These are phyloP conservation scores for Epizoanthus illoricatus DNA, from an alignment of 92 coral and sea anemone species.

Conservation along the genomic window DNA sequence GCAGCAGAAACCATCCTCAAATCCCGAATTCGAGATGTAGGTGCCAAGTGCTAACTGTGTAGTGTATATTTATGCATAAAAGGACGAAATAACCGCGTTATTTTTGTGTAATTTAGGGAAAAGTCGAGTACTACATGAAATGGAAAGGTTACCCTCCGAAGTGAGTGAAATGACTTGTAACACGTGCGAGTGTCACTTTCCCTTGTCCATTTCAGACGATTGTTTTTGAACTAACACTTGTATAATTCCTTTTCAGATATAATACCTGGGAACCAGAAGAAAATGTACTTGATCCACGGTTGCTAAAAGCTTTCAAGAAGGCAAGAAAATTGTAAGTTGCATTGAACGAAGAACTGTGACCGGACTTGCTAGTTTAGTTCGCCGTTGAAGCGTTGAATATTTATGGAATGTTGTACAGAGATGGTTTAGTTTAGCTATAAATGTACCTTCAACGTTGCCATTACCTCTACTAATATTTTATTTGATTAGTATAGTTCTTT, in stretches of 20 bases:
- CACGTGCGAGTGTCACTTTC: constrained; percentile 25
- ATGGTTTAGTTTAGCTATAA: constrained; percentile 24
- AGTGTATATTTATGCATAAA: constrained; percentile 4
- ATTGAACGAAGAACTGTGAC: neutral
- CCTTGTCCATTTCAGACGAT: constrained; percentile 17
- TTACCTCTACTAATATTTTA: neutral
- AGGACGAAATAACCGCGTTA: constrained; percentile 20
- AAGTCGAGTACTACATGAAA: constrained; percentile 94
- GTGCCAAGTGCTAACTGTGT: constrained; percentile 24
- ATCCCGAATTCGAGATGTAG: constrained; percentile 89
- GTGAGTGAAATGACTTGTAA: constrained; percentile 57
- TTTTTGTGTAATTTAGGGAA: constrained; percentile 72
- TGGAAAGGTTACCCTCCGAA: constrained; percentile 98
- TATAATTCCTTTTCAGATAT: constrained; percentile 61
- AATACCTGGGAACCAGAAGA: constrained; percentile 99
- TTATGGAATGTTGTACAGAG: constrained; percentile 41
- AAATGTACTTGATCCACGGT: constrained; percentile 91
- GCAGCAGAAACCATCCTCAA: constrained; percentile 98
- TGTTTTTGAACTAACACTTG: constrained; percentile 2
- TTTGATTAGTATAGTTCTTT: neutral
- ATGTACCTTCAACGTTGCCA: constrained; percentile 6
- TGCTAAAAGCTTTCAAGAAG: constrained; percentile 80
- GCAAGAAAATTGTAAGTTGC: constrained; percentile 44
- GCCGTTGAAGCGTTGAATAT: constrained; percentile 43
- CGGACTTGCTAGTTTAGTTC: constrained; percentile 19